Base-by-base conservation (phyloP, 2,797 vertebrate species). In the Spatula clypeata region DNA sequence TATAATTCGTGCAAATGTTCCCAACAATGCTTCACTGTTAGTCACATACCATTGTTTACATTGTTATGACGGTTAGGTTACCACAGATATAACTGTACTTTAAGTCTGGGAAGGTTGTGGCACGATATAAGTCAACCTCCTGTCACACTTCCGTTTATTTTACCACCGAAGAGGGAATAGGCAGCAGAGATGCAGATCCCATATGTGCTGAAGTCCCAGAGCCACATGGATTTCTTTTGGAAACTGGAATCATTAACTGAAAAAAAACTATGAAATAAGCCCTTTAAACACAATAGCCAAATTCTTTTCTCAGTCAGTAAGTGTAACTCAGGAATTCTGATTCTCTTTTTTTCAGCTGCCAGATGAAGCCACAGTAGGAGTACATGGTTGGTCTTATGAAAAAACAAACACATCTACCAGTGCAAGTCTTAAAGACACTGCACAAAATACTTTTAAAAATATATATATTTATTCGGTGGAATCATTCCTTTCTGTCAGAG, bases 11-110 rank as follows among this genome's bases (percentile, higher is more conserved):
- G 88, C 14, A 84, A 94, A 90, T 1, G 5, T 64, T 60, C 72
- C 85, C 53, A 62, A 96, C 73, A 97, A 94, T 64, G 24, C 20
- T 82, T 72, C 49, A 69, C 57, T 95, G 80, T 93, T 90, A 62
- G 40, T 64, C 94, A 64, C 23, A 70, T 29, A 85, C 67, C 79
- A 80, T 73, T 91, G 79, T 86, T 93, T 93, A 93, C 79, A 54
- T 66, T 62, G 65, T 54, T 74, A 72, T 62, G 66, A 91, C 60
- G 36, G 76, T 93, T 70, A 92, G 44, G 66, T 94, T 90, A 91
- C 91, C 61, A 64, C 18, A 92, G 49, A 61, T 64, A 44, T 20
- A 77, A 85, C 80, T n/a, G 53, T 83, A 89, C 27, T 32, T 82
- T 74, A 77, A 69, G 20, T 42, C 81, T 89, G 66, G 76, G 53